These are phyloP conservation scores for Drosophila punjabiensis DNA, from an alignment of 1,140 invertebrate genomes.

Conservation along the genomic window DNA sequence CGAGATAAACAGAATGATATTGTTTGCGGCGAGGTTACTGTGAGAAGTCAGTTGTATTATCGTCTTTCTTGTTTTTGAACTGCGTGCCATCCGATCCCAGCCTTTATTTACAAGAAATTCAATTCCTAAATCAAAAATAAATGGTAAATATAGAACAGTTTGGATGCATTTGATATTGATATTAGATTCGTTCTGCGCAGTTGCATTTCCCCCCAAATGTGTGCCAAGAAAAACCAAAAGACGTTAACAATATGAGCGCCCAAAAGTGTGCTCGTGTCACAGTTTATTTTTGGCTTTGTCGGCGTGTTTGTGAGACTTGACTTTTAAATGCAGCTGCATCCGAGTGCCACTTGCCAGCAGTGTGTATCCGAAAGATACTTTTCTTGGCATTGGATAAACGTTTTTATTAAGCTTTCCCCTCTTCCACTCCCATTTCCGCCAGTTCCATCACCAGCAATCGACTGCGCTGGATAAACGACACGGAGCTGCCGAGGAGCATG, in stretches of 20 bases:
- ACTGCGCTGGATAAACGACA: slow-evolving; percentile 88
- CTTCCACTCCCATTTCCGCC: not conserved
- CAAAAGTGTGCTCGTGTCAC: slow-evolving; percentile 61
- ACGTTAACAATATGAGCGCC: slow-evolving; percentile 57
- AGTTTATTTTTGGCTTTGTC: slow-evolving; percentile 50
- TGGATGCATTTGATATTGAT: not conserved
- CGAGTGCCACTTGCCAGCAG: slow-evolving; percentile 70
- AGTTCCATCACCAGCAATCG: slow-evolving; percentile 89
- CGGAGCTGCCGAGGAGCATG: slow-evolving; percentile 88
- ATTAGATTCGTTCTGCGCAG: not conserved
- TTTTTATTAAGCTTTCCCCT: slow-evolving; percentile 31
- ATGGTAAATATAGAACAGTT: not conserved
- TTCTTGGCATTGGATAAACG: slow-evolving; percentile 57
- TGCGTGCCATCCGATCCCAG: not conserved
- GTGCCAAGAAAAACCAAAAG: slow-evolving; percentile 64
- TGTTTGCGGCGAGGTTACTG: slow-evolving; percentile 18
- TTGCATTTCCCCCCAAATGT: slow-evolving; percentile 17
- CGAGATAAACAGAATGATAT: slow-evolving; percentile 48
- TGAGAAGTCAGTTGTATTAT: slow-evolving; percentile 15
- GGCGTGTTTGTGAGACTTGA: slow-evolving; percentile 61
- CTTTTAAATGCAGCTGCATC: slow-evolving; percentile 73
- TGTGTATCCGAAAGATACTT: slow-evolving; percentile 57
- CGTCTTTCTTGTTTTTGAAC: not conserved
- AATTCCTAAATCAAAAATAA: not conserved
- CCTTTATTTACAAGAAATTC: not conserved